Evolutionary conservation across 2,888 invertebrate species (phyloP).

Genomic region (Cheiracanthium punctorium): DNA sequence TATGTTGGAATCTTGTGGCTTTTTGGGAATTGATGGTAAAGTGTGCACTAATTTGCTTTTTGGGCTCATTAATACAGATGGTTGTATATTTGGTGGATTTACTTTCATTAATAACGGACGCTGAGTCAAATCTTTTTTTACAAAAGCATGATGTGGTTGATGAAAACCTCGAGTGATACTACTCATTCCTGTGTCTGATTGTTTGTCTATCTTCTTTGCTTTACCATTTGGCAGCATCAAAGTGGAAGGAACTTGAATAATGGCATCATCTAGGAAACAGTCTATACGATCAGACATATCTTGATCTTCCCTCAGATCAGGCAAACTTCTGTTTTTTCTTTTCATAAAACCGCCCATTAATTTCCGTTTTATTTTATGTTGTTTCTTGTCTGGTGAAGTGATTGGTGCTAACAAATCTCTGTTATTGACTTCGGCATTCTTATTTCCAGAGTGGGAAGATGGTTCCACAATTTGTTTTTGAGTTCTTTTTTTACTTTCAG

Average conservation of each 20-base stretch:
- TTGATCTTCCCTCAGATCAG: constrained; percentile 87
- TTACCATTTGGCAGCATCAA: constrained; percentile 46
- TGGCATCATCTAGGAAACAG: constrained; percentile 66
- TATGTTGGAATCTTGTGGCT: constrained; percentile 23
- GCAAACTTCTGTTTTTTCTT: constrained; percentile 92
- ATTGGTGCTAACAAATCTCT: constrained; percentile 56
- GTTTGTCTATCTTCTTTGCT: constrained; percentile 33
- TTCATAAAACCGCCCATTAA: constrained; percentile 92
- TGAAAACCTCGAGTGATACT: constrained; percentile 69
- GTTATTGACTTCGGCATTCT: constrained; percentile 19
- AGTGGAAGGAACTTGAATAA: constrained; percentile 53
- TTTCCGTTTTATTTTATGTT: constrained; percentile 91
- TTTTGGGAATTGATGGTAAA: constrained; percentile 49
- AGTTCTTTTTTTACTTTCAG: constrained; percentile 11
- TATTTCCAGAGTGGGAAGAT: not conserved
- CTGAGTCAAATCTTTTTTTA: constrained; percentile 70
- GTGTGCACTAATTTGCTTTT: constrained; percentile 48
- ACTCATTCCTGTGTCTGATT: constrained; percentile 25
- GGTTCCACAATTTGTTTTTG: constrained; percentile 17
- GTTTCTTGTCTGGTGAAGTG: constrained; percentile 81
- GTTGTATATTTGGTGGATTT: constrained; percentile 69
- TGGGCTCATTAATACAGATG: constrained; percentile 28
- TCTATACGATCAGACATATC: constrained; percentile 40
- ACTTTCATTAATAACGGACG: constrained; percentile 71
- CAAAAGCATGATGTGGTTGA: constrained; percentile 70